These are phyloP conservation scores for Anastrepha obliqua DNA, from an alignment of 1,140 invertebrate genomes.

Conservation along the genomic window DNA sequence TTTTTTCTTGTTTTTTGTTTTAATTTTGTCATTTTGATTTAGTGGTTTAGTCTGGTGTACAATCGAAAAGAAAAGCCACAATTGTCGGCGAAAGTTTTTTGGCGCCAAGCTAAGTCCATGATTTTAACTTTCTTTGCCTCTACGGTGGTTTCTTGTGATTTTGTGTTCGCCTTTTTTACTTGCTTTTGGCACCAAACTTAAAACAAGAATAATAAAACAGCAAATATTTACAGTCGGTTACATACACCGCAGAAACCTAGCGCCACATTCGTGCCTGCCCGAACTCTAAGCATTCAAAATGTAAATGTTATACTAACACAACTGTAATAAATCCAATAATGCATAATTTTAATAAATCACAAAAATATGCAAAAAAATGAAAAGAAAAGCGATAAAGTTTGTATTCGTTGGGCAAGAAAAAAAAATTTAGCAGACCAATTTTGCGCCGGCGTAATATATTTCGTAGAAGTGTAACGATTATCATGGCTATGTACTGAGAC, in stretches of 20 bases:
- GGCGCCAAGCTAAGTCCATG: neutral
- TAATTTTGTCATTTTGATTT: neutral
- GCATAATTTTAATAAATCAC: neutral
- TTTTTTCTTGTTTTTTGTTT: no score
- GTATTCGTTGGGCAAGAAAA: neutral
- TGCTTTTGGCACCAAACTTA: neutral
- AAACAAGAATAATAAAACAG: neutral
- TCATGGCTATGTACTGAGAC: no score
- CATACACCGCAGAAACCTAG: neutral
- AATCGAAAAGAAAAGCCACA: neutral
- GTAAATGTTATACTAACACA: neutral
- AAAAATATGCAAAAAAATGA: neutral
- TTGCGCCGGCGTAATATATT: neutral
- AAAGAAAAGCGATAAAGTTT: neutral
- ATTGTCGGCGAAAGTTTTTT: neutral
- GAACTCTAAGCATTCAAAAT: neutral
- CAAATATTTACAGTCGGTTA: neutral
- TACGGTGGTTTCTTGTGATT: neutral
- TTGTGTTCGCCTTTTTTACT: neutral
- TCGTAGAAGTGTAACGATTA: neutral
- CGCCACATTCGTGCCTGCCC: neutral
- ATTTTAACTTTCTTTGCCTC: neutral
- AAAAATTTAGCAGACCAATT: constrained; percentile 9
- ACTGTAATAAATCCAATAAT: neutral
- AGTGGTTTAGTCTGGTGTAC: neutral